Conservation (phyloP, 2,113 vertebrate genomes). For the Mandrillus leucophaeus region DNA sequence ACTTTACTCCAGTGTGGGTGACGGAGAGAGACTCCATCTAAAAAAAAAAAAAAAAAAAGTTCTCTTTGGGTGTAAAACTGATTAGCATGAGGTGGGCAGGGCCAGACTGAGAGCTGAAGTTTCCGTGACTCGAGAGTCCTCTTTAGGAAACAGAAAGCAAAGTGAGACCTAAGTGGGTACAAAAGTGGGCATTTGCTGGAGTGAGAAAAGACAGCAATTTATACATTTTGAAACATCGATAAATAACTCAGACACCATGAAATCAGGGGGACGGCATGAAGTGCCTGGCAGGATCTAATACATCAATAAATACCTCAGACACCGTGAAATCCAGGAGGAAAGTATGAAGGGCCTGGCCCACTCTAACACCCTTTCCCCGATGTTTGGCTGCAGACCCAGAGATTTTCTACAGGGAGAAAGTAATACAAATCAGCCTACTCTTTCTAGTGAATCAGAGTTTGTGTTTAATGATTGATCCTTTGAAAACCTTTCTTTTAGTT, state of each 20-base stretch:
- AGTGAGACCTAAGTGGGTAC: background rate
- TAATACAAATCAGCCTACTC: fast-evolving
- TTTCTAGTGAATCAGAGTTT: background rate
- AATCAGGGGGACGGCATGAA: fast-evolving
- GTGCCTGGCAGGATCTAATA: no score
- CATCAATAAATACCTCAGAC: fast-evolving
- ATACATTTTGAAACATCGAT: fast-evolving
- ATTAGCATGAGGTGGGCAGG: fast-evolving
- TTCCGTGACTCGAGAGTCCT: fast-evolving
- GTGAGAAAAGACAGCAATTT: background rate
- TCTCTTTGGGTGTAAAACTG: background rate
- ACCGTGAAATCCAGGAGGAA: fast-evolving
- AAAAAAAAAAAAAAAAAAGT: no score
- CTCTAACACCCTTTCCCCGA: background rate
- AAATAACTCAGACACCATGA: fast-evolving
- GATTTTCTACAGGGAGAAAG: background rate
- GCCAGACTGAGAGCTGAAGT: fast-evolving
- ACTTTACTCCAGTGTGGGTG: no score
- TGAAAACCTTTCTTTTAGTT: background rate
- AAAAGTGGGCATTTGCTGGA: background rate
- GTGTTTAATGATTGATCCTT: background rate
- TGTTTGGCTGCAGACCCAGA: fast-evolving
- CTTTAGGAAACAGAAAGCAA: background rate
- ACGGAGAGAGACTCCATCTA: no score
- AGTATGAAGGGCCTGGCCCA: fast-evolving